Percentiles rank a stretch among this genome's conserved stretches.
Evolutionary conservation across 2,888 invertebrate species (phyloP).

Genomic region (Cenopis cana): DNA sequence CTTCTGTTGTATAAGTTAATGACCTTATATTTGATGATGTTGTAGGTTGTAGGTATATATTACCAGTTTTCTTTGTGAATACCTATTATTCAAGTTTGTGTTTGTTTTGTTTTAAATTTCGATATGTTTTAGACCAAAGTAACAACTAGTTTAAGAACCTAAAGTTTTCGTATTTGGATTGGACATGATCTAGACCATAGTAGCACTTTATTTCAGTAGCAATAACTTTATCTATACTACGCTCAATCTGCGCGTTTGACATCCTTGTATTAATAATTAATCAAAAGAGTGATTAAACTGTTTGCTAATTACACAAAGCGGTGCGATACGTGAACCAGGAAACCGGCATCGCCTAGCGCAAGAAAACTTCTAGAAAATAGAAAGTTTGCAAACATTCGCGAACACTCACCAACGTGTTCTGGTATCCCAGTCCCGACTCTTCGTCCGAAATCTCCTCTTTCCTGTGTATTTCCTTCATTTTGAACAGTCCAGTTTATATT

Average conservation of each 20-base stretch:
- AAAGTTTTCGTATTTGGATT: too few species aligned
- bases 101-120: background rate
- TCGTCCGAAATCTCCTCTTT: conserved; percentile 84
- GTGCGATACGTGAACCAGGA: conserved; percentile 13
- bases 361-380: conserved; percentile 66
- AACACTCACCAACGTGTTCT: conserved; percentile 88
- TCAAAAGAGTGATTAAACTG: conserved; percentile 9
- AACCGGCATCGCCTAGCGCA: background rate
- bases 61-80: background rate
- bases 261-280: background rate
- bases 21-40: background rate
- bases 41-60: too few species aligned
- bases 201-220: background rate
- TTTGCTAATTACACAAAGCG: conserved; percentile 4
- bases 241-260: background rate
- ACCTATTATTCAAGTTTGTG: background rate
- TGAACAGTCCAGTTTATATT: conserved; percentile 56
- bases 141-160: background rate
- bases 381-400: conserved; percentile 59
- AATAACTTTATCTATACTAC: background rate
- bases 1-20: background rate
- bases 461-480: conserved; percentile 69
- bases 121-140: background rate
- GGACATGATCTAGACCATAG: too few species aligned
- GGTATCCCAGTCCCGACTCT: conserved; percentile 88